Evolutionary conservation across 2,797 vertebrate genomes (phyloP).

Genomic region (Anguilla marmorata): DNA sequence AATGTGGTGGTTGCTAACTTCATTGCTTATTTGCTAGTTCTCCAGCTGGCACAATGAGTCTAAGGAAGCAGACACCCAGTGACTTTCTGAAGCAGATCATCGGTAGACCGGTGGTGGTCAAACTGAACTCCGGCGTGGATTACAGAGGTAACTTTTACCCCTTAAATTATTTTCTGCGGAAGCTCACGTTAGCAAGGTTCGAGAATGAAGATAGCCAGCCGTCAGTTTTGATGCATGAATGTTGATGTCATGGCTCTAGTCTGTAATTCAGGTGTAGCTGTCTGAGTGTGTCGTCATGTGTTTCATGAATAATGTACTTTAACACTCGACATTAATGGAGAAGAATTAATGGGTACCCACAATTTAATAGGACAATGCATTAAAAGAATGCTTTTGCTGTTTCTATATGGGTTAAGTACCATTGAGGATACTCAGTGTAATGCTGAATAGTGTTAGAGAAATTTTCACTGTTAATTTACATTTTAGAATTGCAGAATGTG

Average conservation of each 20-base stretch:
- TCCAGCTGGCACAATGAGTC: constrained; percentile 80
- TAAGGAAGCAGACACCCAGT: constrained; percentile 96
- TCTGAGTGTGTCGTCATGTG: neutral
- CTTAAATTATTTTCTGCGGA: neutral
- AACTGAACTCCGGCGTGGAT: constrained; percentile 97
- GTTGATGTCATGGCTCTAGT: neutral
- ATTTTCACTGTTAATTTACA: neutral
- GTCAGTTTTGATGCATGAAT: too few relatives aligned
- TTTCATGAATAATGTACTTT: neutral
- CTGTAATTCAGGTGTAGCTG: neutral
- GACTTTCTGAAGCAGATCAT: constrained; percentile 99
- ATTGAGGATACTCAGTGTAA: neutral
- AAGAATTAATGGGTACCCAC: neutral
- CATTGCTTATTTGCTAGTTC: neutral
- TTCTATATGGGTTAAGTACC: neutral
- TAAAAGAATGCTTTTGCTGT: neutral
- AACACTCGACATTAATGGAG: neutral
- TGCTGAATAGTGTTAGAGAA: neutral
- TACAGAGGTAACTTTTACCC: constrained; percentile 82
- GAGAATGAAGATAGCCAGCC: too few relatives aligned
- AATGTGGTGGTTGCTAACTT: neutral
- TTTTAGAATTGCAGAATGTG: neutral
- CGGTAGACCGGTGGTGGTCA: constrained; percentile 96
- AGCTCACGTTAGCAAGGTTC: neutral
- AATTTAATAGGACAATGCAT: neutral